These are phyloP conservation scores for Athene cunicularia DNA, from an alignment of 2,113 vertebrate species.

Conservation along the genomic window DNA sequence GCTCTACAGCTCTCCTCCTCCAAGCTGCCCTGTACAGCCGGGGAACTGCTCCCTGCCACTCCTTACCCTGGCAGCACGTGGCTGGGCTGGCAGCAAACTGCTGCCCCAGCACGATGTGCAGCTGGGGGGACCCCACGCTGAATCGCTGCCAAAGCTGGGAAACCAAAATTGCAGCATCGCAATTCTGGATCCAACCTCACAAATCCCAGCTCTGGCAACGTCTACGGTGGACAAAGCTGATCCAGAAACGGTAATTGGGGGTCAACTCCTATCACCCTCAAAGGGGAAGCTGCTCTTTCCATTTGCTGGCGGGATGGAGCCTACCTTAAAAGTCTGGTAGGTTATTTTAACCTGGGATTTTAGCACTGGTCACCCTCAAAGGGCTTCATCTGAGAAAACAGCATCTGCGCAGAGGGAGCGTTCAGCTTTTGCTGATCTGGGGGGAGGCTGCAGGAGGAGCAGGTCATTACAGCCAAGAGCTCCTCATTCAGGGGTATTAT, in stretches of 20 bases:
- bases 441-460: neutral
- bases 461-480: neutral
- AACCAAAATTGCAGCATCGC: neutral
- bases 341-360: neutral
- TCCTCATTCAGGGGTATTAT: neutral
- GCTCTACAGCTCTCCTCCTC: neutral
- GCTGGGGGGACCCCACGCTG: neutral
- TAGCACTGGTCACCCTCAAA: neutral
- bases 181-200: neutral
- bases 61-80: neutral
- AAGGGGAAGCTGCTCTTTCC: neutral
- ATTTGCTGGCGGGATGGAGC: neutral
- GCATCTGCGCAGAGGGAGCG: neutral
- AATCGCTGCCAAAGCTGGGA: neutral
- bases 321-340: neutral
- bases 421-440: neutral
- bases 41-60: neutral
- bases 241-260: neutral
- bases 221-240: rapidly evolving
- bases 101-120: neutral
- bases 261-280: neutral
- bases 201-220: neutral
- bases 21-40: neutral
- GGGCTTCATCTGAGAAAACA: neutral
- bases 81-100: neutral